Base-by-base conservation (phyloP, 2,113 vertebrate genomes). In the Beaufortia kweichowensis region DNA sequence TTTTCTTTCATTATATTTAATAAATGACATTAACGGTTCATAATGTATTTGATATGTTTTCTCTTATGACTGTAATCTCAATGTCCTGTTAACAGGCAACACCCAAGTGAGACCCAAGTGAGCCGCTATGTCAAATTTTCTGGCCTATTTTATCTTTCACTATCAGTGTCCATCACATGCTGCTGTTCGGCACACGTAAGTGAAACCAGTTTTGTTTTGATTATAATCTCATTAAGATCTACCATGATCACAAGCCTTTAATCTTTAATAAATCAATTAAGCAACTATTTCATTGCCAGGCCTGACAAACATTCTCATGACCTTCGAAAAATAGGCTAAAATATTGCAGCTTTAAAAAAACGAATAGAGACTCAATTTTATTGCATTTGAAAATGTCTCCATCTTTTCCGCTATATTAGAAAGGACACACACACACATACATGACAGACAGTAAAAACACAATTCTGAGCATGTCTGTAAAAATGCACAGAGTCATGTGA, bases 51-150 rank as follows among this genome's bases (percentile, higher is more conserved):
- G 66, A 84, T 75, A 79, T 81, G 77, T n/a, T 68, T 77, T 62
- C 75, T 75, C 76, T 84, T 81, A 63, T 84, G 83, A 80, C 85
- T 84, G 68, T 84, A 76, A 83, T 80, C 69, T 74, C 68, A 70
- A 83, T 69, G 73, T 59, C 59, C 74, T 73, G 81, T 78, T 81
- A 80, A 80, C 64, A 41, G 26, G 64, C 43, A 26, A 28, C 48
- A 59, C 56, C 15, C n/a, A 26, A 41, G 65, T n/a, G 33, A 75
- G 79, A 77, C 82, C 78, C 71, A n/a, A n/a, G n/a, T 67, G 65
- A 72, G 75, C 73, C n/a, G 48, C 41, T 70, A 39, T 33, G 64
- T 77, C 66, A 74, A 67, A 73, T 79, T 46, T 75, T 28, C 64
- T 48, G 48, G 73, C 50, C 61, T 78, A 79, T 81, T 78, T 67